phyloP scores from a whole-genome alignment of 1,140 invertebrate species.

The Dendroctonus ponderosae region DNA sequence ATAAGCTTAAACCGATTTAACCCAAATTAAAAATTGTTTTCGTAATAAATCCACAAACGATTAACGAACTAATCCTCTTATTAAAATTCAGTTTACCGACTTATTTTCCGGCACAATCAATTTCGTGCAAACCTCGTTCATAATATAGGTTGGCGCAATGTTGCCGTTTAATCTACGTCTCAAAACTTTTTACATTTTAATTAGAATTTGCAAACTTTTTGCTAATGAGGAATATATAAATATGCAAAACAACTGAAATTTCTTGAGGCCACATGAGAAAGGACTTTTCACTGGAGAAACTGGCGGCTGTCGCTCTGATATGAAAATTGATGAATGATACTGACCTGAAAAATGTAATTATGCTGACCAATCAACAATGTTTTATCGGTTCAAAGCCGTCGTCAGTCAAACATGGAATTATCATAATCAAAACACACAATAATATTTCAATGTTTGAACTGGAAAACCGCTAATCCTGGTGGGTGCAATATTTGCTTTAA shows the following conservation, averaged over 20 bases:
- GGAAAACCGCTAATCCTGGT: too few relatives aligned
- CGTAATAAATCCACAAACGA: slow-evolving; percentile 5
- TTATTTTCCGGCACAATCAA: slow-evolving; percentile 7
- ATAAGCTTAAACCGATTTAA: neutral
- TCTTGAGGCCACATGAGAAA: too few relatives aligned
- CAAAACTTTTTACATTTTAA: slow-evolving; percentile 18
- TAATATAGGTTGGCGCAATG: slow-evolving; percentile 6
- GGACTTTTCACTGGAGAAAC: too few relatives aligned
- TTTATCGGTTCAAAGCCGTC: too few relatives aligned
- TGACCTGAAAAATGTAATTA: too few relatives aligned
- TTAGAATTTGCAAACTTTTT: slow-evolving; percentile 8
- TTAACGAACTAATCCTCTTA: slow-evolving; percentile 11
- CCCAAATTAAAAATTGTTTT: slow-evolving; percentile 17
- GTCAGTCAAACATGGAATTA: too few relatives aligned
- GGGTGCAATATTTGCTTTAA: too few relatives aligned
- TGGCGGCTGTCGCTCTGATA: too few relatives aligned
- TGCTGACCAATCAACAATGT: too few relatives aligned
- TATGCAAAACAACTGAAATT: slow-evolving; percentile 1
- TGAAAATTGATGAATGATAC: too few relatives aligned
- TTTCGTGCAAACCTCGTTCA: slow-evolving; percentile 8
- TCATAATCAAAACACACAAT: too few relatives aligned
- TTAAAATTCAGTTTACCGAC: slow-evolving; percentile 18
- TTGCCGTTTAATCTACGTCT: slow-evolving; percentile 16
- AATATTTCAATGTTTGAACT: too few relatives aligned
- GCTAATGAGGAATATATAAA: slow-evolving; percentile 1